Percentiles rank a stretch among this genome's conserved stretches.
Conservation (phyloP, 2,113 vertebrate genomes). For the Shinisaurus crocodilurus region DNA sequence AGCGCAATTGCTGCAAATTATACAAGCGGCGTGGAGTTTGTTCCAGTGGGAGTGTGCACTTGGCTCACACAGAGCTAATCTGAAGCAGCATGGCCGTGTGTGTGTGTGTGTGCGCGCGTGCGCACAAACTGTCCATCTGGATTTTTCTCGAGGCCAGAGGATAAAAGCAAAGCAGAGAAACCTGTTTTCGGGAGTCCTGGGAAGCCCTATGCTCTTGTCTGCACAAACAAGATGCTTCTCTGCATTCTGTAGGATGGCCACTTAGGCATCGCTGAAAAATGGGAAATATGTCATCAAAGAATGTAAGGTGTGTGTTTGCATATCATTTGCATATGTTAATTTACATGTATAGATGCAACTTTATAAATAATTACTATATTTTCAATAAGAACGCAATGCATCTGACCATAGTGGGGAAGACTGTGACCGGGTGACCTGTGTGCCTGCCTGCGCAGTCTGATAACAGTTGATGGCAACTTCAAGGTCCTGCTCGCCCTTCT, state of each 20-base stretch:
- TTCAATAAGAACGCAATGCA: neutral
- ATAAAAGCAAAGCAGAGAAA: neutral
- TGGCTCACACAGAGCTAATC: neutral
- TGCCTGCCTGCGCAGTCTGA: neutral
- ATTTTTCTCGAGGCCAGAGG: neutral
- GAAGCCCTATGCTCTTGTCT: neutral
- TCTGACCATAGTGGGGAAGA: neutral
- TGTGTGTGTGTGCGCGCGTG: rapidly evolving
- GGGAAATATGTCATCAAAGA: neutral
- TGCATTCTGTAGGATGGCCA: neutral
- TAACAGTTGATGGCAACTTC: neutral
- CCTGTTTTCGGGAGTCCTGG: neutral
- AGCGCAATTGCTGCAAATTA: conserved; percentile 55
- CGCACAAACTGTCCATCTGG: neutral
- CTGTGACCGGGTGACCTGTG: neutral
- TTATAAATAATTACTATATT: neutral
- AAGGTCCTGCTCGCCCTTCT: neutral
- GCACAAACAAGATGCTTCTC: neutral
- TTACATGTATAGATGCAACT: neutral
- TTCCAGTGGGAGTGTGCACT: neutral
- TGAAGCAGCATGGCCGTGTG: neutral
- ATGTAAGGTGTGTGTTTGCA: neutral
- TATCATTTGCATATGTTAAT: neutral
- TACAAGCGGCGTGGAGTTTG: conserved; percentile 21
- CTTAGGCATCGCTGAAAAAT: no score